Base-by-base conservation (phyloP, 2,113 vertebrate species). In the Oreochromis tanganicae region DNA sequence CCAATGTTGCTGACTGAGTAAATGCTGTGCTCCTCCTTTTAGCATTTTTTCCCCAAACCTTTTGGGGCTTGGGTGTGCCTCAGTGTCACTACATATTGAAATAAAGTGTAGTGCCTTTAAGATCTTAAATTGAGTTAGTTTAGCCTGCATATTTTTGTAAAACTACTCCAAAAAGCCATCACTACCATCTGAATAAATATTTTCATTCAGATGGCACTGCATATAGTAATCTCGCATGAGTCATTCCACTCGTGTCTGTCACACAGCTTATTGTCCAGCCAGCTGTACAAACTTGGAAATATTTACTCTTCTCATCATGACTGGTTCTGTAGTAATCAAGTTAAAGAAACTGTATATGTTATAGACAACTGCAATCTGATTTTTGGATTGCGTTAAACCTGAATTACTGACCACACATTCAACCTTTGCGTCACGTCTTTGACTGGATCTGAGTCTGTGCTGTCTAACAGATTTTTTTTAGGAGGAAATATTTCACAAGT, bases 271-370 rank as follows among this genome's bases (percentile, higher is more conserved):
- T 38, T 57, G 57, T 17, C 46, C 9, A 38, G 48, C 56, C 50
- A 41, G 61, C 24, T 63, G 71, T 41, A 19, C 38, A 36, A 54
- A 81, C 24, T 17, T 38, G 13, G 10, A 83, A 11, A 2, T 84
- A 85, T 87, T 92, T 89, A 88, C 6, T 34, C 73, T 82, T 86
- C 48, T 88, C 54, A 80, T 48, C 12, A 13, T 50, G 46, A 84
- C 12, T 19, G 55, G 38, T 86, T 82, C 24, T 27, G 71, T 38
- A 6, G 57, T 83, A 59, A 56, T 29, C 56, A 56, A 86, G 85
- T 93, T 90, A 89, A 56, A 82, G 17, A 73, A 85, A 27, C 14
- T 84, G 82, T 73, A 16, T 87, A 82, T 24, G 19, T 41, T 59
- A 5, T 9, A 24, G 71, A 79, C 21, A 38, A 57, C 63, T 73